phyloP scores from a whole-genome alignment of 2,113 vertebrate genomes.

The Struthidea cinerea region DNA sequence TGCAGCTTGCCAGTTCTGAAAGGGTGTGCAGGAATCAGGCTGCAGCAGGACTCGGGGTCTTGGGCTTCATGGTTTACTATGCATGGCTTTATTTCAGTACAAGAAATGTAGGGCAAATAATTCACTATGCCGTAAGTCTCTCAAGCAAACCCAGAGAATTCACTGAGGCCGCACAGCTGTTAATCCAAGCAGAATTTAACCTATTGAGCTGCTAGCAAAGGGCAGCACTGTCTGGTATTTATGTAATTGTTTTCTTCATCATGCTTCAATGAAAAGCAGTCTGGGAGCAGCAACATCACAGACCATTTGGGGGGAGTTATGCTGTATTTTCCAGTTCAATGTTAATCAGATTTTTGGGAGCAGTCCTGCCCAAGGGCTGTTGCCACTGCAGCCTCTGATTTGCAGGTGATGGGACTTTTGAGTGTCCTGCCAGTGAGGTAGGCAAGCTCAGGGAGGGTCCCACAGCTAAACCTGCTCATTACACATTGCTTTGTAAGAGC shows the following conservation, averaged over 20 bases:
- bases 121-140: not conserved
- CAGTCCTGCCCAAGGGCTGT: not conserved
- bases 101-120: not conserved
- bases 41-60: not conserved
- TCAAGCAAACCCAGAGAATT: not conserved
- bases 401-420: not conserved
- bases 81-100: not conserved
- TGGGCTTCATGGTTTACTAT: not conserved
- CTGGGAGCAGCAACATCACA: not conserved
- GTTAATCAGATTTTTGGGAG: not conserved
- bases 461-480: not conserved
- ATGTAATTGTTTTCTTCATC: conserved; percentile 8
- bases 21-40: not conserved
- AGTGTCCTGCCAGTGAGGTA: not conserved
- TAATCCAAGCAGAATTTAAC: conserved; percentile 39
- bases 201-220: not conserved
- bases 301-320: not conserved
- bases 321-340: not conserved
- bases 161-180: not conserved
- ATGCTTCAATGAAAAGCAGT: not conserved
- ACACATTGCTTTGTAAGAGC: not conserved
- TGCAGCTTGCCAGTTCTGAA: not conserved
- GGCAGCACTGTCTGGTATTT: not conserved
- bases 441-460: not conserved
- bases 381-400: not conserved